phyloP scores from a whole-genome alignment of 2,113 vertebrate genomes.

The Micromys minutus region DNA sequence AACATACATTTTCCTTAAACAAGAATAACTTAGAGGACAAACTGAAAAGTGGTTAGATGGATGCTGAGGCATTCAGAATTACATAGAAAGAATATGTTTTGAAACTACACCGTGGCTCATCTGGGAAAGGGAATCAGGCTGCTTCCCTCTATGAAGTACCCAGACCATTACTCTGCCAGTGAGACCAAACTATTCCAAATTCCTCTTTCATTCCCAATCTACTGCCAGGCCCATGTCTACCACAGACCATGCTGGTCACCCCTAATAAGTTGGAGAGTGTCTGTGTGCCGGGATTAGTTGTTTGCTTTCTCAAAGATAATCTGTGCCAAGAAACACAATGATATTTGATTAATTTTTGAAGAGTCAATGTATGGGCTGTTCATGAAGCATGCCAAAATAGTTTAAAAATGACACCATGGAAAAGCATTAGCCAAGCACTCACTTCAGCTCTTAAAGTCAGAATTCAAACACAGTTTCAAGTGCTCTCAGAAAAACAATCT shows the following conservation, averaged over 20 bases:
- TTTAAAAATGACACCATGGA: conserved; percentile 69
- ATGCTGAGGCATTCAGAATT: not conserved
- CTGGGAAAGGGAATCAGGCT: not conserved
- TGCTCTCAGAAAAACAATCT: conserved; percentile 70
- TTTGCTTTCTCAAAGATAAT: conserved; percentile 57
- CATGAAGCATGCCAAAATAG: conserved; percentile 65
- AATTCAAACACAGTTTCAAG: conserved; percentile 66
- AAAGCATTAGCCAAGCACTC: conserved; percentile 69
- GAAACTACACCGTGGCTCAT: not conserved
- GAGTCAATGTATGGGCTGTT: conserved; percentile 64
- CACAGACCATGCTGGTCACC: conserved; percentile 16
- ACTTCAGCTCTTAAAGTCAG: conserved; percentile 54
- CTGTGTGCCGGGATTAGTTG: not conserved
- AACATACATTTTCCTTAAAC: not conserved
- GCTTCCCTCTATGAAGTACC: conserved; percentile 34
- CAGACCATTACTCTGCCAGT: not conserved
- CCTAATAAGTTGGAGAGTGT: conserved; percentile 48
- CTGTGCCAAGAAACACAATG: conserved; percentile 65
- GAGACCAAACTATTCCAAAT: conserved; percentile 28
- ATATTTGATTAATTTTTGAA: conserved; percentile 57
- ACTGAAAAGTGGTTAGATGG: not conserved
- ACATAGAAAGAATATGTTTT: not conserved
- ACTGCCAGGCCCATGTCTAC: conserved; percentile 24
- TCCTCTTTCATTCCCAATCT: conserved; percentile 18
- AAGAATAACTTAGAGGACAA: not conserved